Conservation (phyloP, 2,113 vertebrate genomes). For the Glaucidium brasilianum region DNA sequence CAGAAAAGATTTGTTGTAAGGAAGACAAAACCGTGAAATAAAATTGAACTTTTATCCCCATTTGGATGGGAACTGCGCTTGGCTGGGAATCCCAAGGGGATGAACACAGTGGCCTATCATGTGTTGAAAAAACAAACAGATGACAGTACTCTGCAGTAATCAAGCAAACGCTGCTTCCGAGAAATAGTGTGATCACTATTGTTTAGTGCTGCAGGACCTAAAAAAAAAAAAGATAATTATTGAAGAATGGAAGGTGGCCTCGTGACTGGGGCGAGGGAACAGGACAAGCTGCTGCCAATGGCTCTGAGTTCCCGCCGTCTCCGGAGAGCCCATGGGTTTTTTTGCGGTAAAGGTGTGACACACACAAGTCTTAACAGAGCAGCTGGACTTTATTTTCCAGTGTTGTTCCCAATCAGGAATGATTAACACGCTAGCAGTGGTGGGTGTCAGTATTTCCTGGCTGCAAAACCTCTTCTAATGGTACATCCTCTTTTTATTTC, state of each 20-base stretch:
- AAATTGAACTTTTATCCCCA: constrained; percentile 65
- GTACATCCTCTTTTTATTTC: neutral
- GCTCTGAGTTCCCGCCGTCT: neutral
- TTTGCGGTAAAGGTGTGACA: constrained; percentile 35
- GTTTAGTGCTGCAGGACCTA: neutral
- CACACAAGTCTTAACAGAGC: neutral
- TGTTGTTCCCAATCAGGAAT: neutral
- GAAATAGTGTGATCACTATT: constrained; percentile 16
- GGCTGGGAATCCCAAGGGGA: constrained; percentile 26
- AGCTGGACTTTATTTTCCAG: neutral
- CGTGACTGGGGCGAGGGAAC: neutral
- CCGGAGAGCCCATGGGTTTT: neutral
- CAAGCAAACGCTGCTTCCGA: constrained; percentile 26
- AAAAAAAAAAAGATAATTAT: neutral
- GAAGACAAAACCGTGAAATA: constrained; percentile 60
- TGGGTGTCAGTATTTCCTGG: constrained; percentile 8
- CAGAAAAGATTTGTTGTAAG: constrained; percentile 62
- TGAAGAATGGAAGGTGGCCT: neutral
- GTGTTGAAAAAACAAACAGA: constrained; percentile 49
- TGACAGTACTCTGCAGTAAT: constrained; percentile 30
- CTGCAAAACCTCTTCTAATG: neutral
- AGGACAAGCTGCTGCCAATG: neutral
- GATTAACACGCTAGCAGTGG: neutral
- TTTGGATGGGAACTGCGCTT: constrained; percentile 46
- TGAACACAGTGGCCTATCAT: constrained; percentile 27